Conservation (phyloP, 2,888 invertebrate species). For the Philopedon plagiatum region DNA sequence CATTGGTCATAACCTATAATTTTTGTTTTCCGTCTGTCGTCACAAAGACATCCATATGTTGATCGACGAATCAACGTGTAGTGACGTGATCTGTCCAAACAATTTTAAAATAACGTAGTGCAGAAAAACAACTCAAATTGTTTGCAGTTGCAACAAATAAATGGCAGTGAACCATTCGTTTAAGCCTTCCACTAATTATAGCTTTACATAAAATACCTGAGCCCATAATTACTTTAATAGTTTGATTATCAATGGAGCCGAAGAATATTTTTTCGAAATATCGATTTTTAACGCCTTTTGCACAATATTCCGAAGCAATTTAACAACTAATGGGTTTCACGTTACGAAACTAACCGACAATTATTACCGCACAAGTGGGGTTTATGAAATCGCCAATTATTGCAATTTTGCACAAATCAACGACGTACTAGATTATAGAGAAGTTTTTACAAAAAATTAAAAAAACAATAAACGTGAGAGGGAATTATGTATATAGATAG, state of each 20-base stretch:
- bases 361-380: slow-evolving; percentile 16
- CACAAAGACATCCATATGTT: no score
- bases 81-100: no score
- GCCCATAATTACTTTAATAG: slow-evolving; percentile 1
- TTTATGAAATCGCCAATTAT: slow-evolving; percentile 18
- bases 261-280: slow-evolving; percentile 25
- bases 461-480: neutral
- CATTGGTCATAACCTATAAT: no score
- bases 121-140: no score
- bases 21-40: no score
- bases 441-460: no score
- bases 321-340: slow-evolving; percentile 22
- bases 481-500: neutral
- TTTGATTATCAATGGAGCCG: slow-evolving; percentile 11
- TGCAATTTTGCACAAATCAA: slow-evolving; percentile 9
- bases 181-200: neutral
- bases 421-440: neutral
- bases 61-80: no score
- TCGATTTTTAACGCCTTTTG: slow-evolving; percentile 24
- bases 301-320: slow-evolving; percentile 17
- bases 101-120: no score
- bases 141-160: neutral
- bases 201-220: neutral
- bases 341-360: slow-evolving; percentile 26
- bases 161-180: neutral